Conservation (phyloP, 2,797 vertebrate genomes). For the Sardinella longiceps region DNA sequence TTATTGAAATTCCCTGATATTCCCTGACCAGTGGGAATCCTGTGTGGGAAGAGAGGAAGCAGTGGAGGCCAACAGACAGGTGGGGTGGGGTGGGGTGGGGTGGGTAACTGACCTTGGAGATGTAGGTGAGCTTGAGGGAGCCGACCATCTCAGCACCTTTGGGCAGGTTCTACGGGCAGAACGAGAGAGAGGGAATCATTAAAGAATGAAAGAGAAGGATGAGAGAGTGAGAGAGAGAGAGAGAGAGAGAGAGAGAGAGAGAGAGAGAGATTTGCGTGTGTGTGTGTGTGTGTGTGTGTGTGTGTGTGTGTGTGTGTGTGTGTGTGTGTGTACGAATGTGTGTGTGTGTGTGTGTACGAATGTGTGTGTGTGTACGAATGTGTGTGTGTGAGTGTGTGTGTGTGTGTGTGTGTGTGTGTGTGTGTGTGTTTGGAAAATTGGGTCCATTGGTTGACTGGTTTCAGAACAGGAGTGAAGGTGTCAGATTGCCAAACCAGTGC, state of each 20-base stretch:
- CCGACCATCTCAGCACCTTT: slow-evolving; percentile 82
- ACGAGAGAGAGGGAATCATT: neutral
- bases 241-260: neutral
- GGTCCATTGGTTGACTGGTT: too few relatives aligned
- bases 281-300: too few relatives aligned
- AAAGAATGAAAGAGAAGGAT: neutral
- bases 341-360: too few relatives aligned
- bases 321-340: too few relatives aligned
- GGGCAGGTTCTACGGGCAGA: slow-evolving; percentile 80
- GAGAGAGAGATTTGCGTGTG: neutral
- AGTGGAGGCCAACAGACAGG: too few relatives aligned
- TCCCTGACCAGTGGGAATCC: too few relatives aligned
- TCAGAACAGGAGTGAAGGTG: neutral
- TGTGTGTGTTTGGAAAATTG: too few relatives aligned
- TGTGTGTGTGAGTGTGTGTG: too few relatives aligned
- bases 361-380: too few relatives aligned
- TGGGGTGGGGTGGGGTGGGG: neutral
- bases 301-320: too few relatives aligned
- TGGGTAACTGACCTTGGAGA: slow-evolving; percentile 80
- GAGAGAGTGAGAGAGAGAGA: neutral
- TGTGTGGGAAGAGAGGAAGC: neutral
- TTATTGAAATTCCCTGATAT: too few relatives aligned
- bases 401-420: too few relatives aligned
- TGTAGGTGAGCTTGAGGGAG: slow-evolving; percentile 86
- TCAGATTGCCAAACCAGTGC: neutral